Base-by-base conservation (phyloP, 1,140 invertebrate genomes). In the Cardiocondyla obscurior region DNA sequence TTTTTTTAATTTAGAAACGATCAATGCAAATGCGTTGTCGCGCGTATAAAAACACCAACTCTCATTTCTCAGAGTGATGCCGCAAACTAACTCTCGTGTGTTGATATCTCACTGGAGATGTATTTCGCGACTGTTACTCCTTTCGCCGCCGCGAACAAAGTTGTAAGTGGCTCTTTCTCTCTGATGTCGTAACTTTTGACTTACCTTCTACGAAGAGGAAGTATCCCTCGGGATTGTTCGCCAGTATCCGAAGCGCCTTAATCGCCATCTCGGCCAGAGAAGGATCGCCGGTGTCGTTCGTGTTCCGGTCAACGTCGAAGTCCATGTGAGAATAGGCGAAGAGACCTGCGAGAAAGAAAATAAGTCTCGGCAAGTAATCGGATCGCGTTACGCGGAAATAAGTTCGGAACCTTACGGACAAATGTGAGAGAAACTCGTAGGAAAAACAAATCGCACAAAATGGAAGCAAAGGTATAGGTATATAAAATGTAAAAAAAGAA, bases 191-290 rank as follows among this genome's bases (percentile, higher is more conserved):
- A 49, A 72, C 55, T 60, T 81, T 8, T 14, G 55, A 73, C 93
- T 94, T 92, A 98, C 97, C 97, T 96, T 99, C 98, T 5, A 98
- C 97, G 89, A 99, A 97, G 12, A 99, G 93, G 90, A 99, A 98
- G 92, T 96, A 99, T 33, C 98, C 98, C 57, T 97, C 96, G 10
- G 96, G 94, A 92, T 97, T 97, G 85, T 96, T 96, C 30, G 95
- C 95, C 7, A 99, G 95, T 57, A 98, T 95, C 60, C 96, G 95
- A 42, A 99, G 96, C 1, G 98, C 98, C 14, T 96, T 96, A 82
- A 96, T 95, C 0, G 97, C 97, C 95, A 99, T 97, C 90, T 98
- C 97, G 0, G 96, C 95, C 0, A 99, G 93, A 1, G 97, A 96
- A 0, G 97, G 97, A 91, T 97, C 95, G 1, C 96, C 95, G 10